Evolutionary conservation across 2,888 invertebrate genomes (phyloP), one percentile per base, ranked within the genome.

Genomic region (Harpalus rufipes): DNA sequence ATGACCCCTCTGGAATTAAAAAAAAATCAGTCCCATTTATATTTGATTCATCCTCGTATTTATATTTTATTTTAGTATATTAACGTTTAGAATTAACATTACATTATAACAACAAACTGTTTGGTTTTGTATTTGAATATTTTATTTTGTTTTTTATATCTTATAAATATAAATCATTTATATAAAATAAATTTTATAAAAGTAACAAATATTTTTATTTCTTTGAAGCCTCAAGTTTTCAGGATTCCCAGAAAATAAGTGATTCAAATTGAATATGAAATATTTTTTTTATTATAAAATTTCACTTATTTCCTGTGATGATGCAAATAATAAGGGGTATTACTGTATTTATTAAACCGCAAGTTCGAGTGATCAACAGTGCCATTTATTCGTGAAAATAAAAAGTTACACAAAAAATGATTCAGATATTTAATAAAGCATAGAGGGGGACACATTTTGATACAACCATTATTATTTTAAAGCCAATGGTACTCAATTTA

Each of bases 111-210:
- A 12, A 59, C 18, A 18, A 59, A 18, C 21, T 63, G 18, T 3
- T 21, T 63, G 18, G 10, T 21, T 63, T 61, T 61, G 18, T 63
- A 25, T 21, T 63, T 12, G 59, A 32, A 32, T 63, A 63, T 63
- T 68, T 59, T 59, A 16, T 59, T 12, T n/a, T 59, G 16, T 41
- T 68, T 68, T 68, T 68, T 68, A 68, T 68, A 39, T 68, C 39
- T 2, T 65, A 32, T 65, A 44, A 58, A 14, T 65, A 32, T 65
- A 44, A 58, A 14, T 25, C 25, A 32, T n/a, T 25, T 65, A n/a
- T 68, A 68, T 39, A 68, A 39, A 68, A 68, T 68, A 68, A 68
- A 68, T 12, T 68, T 39, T 12, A 12, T 68, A 68, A 68, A 68
- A n/a, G 68, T 25, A 39, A 14, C 32, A 32, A 4, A 68, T 32